Evolutionary conservation across 2,888 invertebrate species (phyloP), one percentile per base, ranked within the genome.

Genomic region (Tiliacea citrago): DNA sequence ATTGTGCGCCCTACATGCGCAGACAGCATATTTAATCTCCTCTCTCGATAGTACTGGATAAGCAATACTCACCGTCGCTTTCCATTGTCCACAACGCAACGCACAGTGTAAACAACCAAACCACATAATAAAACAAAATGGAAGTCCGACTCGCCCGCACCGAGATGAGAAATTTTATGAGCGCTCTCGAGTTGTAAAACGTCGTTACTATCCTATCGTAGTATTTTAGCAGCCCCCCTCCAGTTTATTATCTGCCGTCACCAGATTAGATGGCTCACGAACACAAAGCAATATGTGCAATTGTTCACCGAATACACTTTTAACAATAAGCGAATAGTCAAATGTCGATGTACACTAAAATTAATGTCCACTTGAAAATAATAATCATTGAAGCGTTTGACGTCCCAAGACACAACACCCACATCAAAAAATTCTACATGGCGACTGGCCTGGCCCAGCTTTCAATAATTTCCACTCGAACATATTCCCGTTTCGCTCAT

Each of bases 81-180:
- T 94, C 95, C 95, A 96, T 96, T 95, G 95, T 95, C 92, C 93
- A 90, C 89, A 92, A 89, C 89, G 90, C 92, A 90, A 92, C 89
- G 91, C 94, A 93, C 94, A 92, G 91, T 93, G 94, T 95, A 95
- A 95, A 95, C 95, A 95, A 95, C 92, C 90, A 91, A 94, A 93
- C 94, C 95, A 93, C 95, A 96, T 95, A 95, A 93, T 95, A 95
- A 94, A 95, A 96, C 96, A 96, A 96, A 96, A 96, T 96, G 96
- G 96, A 95, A 94, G 96, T 94, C 93, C 91, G 90, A 91, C 91
- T 94, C 92, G 94, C 91, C 93, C 93, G 94, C 93, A 91, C 91
- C 89, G 93, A 95, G 94, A 95, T 94, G 94, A 94, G 91, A 93
- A 92, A 93, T 94, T 95, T 95, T 95, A 95, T 94, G 92, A 93